Percentiles rank a stretch among this genome's conserved stretches.
These are phyloP conservation scores for Brienomyrus brachyistius DNA, from an alignment of 2,113 vertebrate species.

Conservation along the genomic window DNA sequence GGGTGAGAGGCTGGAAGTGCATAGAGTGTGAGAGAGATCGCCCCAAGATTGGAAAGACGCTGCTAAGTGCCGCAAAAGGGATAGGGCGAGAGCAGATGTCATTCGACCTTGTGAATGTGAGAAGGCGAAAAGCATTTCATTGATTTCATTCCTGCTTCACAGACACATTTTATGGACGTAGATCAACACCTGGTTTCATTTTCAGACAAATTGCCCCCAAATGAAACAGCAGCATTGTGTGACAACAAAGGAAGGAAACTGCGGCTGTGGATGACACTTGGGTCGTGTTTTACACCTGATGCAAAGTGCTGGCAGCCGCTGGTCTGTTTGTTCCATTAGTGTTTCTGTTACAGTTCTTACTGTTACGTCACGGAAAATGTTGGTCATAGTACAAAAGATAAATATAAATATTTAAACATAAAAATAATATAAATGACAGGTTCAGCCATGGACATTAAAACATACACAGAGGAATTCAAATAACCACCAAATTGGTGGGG, in stretches of 20 bases:
- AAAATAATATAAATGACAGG: too few relatives aligned
- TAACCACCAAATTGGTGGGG: too few relatives aligned
- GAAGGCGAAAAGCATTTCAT: not conserved
- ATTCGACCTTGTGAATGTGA: not conserved
- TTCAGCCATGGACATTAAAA: too few relatives aligned
- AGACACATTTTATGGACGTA: not conserved
- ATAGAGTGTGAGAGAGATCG: not conserved
- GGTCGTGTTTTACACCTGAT: not conserved
- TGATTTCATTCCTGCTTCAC: not conserved
- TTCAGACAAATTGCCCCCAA: not conserved
- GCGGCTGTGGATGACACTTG: not conserved
- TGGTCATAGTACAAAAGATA: too few relatives aligned
- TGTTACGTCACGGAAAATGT: too few relatives aligned
- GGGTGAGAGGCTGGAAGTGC: not conserved
- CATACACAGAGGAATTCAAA: too few relatives aligned
- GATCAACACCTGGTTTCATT: not conserved
- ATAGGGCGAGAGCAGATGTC: not conserved
- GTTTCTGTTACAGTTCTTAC: too few relatives aligned
- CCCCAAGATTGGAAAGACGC: not conserved
- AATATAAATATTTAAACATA: too few relatives aligned
- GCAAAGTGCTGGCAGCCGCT: not conserved
- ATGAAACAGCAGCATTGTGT: not conserved
- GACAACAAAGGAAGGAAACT: not conserved
- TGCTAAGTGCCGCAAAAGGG: not conserved
- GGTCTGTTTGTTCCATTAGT: too few relatives aligned